A percentile compares a stretch with the other conserved stretches of the same genome.
These are phyloP conservation scores for Tautogolabrus adspersus DNA, from an alignment of 2,113 vertebrate species.

Conservation along the genomic window DNA sequence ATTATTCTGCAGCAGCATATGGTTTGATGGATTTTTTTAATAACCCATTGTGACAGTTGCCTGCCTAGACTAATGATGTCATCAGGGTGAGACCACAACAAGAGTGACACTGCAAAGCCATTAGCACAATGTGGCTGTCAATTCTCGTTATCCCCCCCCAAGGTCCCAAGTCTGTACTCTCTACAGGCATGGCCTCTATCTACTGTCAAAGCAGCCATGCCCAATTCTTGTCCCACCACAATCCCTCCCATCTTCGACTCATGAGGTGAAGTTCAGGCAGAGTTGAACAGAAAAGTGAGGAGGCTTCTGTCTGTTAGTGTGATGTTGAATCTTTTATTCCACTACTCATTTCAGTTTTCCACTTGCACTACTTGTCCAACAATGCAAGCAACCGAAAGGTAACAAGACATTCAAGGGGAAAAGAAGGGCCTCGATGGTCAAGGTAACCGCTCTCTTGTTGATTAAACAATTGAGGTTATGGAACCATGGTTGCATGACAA, in stretches of 20 bases:
- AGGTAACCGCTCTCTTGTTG: constrained; percentile 17
- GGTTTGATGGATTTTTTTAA: constrained; percentile 71
- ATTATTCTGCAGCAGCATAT: constrained; percentile 53
- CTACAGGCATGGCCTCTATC: constrained; percentile 64
- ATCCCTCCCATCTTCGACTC: constrained; percentile 28
- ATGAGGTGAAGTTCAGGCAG: constrained; percentile 64
- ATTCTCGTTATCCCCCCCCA: constrained; percentile 25
- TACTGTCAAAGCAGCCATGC: constrained; percentile 70
- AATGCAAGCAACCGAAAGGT: constrained; percentile 20
- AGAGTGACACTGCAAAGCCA: constrained; percentile 71
- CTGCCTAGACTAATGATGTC: constrained; percentile 71
- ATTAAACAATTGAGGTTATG: constrained; percentile 4
- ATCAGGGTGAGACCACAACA: constrained; percentile 61
- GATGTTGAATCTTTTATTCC: constrained; percentile 35
- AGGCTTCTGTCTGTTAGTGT: constrained; percentile 50
- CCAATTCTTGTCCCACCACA: constrained; percentile 23
- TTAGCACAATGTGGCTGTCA: constrained; percentile 70
- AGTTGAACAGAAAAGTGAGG: constrained; percentile 56
- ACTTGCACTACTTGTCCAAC: constrained; percentile 5
- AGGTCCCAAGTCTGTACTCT: constrained; percentile 42
- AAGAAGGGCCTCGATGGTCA: not conserved
- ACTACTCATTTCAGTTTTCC: constrained; percentile 15
- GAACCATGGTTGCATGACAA: constrained; percentile 11
- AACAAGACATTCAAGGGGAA: not conserved
- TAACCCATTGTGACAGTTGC: constrained; percentile 56